phyloP scores from a whole-genome alignment of 2,888 invertebrate genomes.

The Rutpela maculata region DNA sequence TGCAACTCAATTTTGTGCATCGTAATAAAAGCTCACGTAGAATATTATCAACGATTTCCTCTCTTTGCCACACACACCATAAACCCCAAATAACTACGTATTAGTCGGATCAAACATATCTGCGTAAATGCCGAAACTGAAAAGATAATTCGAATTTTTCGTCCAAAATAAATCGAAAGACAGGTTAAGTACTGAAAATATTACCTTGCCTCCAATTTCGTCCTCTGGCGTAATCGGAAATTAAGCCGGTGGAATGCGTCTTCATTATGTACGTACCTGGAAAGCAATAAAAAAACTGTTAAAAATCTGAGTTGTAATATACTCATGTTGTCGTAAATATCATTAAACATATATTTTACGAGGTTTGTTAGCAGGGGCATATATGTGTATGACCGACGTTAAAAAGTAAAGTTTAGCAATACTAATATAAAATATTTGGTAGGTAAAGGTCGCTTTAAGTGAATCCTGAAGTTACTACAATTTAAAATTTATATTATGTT shows the following conservation, averaged over 20 bases:
- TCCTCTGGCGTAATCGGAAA: neutral
- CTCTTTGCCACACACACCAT: constrained; percentile 9
- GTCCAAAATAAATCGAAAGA: constrained; percentile 3
- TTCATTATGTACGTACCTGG: constrained; percentile 24
- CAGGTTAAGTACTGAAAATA: neutral
- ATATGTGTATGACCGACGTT: neutral
- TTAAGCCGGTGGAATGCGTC: constrained; percentile 7
- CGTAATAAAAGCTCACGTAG: constrained; percentile 28
- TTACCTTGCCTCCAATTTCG: constrained; percentile 23
- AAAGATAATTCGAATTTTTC: neutral
- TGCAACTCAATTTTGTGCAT: constrained; percentile 18
- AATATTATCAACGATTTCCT: constrained; percentile 19
- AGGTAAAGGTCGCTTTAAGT: neutral
- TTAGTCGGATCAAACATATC: neutral
- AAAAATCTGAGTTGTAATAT: neutral
- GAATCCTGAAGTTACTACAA: neutral
- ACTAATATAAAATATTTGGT: neutral
- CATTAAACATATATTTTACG: constrained; percentile 8
- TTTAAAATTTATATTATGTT: neutral
- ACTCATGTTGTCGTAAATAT: neutral
- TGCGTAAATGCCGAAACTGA: neutral
- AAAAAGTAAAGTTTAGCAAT: neutral
- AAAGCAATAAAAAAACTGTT: constrained; percentile 24
- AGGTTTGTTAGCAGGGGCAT: neutral
- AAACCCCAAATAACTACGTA: constrained; percentile 17